Percentiles rank a stretch among this genome's conserved stretches.
Conservation (phyloP, 1,140 invertebrate genomes). For the Drosophila nikananu region DNA sequence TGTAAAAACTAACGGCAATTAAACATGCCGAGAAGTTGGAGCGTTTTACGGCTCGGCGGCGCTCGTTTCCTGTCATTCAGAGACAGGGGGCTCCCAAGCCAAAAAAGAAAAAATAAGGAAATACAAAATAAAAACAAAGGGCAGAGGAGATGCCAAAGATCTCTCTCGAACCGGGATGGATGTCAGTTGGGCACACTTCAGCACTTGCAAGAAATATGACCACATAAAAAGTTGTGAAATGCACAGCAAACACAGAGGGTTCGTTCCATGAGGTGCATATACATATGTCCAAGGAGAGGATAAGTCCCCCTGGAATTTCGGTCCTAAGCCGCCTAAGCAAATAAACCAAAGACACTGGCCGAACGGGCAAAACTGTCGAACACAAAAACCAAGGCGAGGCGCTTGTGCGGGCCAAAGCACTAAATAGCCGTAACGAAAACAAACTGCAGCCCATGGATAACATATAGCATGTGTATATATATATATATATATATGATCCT, state of each 20-base stretch:
- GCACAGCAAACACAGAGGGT: conserved; percentile 40
- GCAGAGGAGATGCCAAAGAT: conserved; percentile 6
- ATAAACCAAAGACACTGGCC: conserved; percentile 52
- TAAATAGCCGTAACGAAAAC: conserved; percentile 68
- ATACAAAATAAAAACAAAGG: not conserved
- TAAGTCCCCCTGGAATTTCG: conserved; percentile 47
- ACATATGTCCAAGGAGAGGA: conserved; percentile 5
- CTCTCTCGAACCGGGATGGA: not conserved
- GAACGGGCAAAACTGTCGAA: conserved; percentile 1
- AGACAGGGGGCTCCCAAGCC: not conserved
- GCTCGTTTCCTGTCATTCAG: conserved; percentile 54
- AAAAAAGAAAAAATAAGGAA: not conserved
- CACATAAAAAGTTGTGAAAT: conserved; percentile 75
- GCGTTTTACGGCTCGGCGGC: conserved; percentile 54
- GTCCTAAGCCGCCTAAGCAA: conserved; percentile 69
- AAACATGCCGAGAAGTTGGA: conserved; percentile 37
- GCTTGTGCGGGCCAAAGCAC: conserved; percentile 61
- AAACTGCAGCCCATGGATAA: conserved; percentile 49
- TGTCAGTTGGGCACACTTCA: conserved; percentile 61
- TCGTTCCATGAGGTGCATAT: not conserved
- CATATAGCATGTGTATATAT: not conserved
- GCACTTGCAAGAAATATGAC: conserved; percentile 74
- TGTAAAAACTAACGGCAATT: conserved; percentile 56
- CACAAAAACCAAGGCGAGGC: conserved; percentile 36
- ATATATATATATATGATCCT: conserved; percentile 11